A percentile compares a stretch with the other conserved stretches of the same genome.
Evolutionary conservation across 2,888 invertebrate genomes (phyloP).

Genomic region (Hermaeophaga mercurialis): DNA sequence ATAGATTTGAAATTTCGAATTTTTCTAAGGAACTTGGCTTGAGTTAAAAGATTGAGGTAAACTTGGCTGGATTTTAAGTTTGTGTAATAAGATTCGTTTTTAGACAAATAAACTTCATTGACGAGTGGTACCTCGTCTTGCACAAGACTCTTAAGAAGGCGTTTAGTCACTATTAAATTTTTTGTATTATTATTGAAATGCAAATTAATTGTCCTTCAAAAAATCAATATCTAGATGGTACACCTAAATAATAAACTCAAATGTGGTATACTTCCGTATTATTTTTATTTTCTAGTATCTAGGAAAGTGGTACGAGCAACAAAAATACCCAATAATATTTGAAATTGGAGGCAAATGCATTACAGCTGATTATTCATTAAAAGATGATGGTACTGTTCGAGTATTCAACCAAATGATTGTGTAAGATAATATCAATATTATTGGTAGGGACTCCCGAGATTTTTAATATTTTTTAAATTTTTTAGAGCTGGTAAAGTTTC

Average conservation of each 20-base stretch:
- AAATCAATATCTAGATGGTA: not conserved
- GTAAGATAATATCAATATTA: too few species aligned
- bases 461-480: conserved; percentile 34
- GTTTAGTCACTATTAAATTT: not conserved
- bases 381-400: conserved; percentile 15
- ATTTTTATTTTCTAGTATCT: conserved; percentile 20
- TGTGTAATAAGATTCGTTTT: too few species aligned
- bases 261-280: not conserved
- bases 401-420: conserved; percentile 15
- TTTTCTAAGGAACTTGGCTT: too few species aligned
- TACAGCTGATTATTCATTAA: conserved; percentile 21
- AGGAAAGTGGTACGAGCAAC: conserved; percentile 25
- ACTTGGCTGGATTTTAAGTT: too few species aligned
- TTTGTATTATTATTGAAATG: not conserved
- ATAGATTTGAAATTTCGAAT: too few species aligned
- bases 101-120: too few species aligned
- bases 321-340: conserved; percentile 19
- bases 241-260: not conserved
- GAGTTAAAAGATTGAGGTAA: too few species aligned
- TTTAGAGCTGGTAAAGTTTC: conserved; percentile 63
- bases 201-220: not conserved
- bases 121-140: too few species aligned
- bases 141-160: too few species aligned
- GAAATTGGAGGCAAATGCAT: conserved; percentile 24
- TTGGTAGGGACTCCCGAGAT: too few species aligned